A percentile compares a stretch with the other conserved stretches of the same genome.
These are phyloP conservation scores for Helarctos malayanus DNA, from an alignment of 2,797 vertebrate species.

Conservation along the genomic window DNA sequence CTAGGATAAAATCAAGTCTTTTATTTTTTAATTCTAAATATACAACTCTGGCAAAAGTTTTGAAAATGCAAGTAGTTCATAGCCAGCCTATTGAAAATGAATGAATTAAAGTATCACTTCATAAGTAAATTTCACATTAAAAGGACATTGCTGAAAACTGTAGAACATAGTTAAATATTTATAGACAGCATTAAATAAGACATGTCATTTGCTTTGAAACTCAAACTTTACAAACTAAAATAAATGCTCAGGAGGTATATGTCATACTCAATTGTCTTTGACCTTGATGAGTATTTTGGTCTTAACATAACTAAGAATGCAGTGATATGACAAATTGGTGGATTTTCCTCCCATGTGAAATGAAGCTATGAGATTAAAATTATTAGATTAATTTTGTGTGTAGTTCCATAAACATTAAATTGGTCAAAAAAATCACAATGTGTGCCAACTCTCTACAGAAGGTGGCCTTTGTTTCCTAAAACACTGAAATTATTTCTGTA, in stretches of 20 bases:
- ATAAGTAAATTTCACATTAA: constrained; percentile 57
- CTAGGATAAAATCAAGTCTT: constrained; percentile 58
- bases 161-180: neutral
- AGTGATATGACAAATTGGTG: constrained; percentile 49
- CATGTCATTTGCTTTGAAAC: constrained; percentile 58
- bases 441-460: constrained; percentile 55
- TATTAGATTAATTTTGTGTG: constrained; percentile 37
- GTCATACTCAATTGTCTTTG: constrained; percentile 19
- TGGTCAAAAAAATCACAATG: constrained; percentile 11
- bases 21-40: neutral
- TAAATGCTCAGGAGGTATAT: neutral
- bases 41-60: neutral
- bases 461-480: constrained; percentile 50
- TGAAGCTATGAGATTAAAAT: constrained; percentile 17
- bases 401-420: constrained; percentile 59
- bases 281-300: constrained; percentile 49
- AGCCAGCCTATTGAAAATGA: constrained; percentile 57
- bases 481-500: constrained; percentile 53
- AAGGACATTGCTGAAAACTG: neutral
- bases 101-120: constrained; percentile 44
- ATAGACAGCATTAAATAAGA: constrained; percentile 20
- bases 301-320: neutral
- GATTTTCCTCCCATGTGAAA: constrained; percentile 55
- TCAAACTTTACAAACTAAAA: constrained; percentile 39
- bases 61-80: constrained; percentile 52